phyloP scores from a whole-genome alignment of 35 echinoderm and acorn worm genomes.

The Heliocidaris erythrogramma region DNA sequence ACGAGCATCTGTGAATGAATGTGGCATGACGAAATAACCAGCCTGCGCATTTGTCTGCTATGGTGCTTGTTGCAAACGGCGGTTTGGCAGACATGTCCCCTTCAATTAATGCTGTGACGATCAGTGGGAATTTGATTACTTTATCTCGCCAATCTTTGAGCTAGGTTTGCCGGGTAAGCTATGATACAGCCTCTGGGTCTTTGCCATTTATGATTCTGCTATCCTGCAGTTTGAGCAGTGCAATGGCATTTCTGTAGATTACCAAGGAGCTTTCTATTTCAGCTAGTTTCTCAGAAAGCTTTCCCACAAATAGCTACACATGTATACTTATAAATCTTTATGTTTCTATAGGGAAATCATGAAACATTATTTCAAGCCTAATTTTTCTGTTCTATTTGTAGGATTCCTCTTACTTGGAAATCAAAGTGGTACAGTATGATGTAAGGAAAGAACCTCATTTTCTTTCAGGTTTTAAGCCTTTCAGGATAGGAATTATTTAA shows the following conservation, averaged over 20 bases:
- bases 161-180: neutral
- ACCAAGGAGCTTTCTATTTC: neutral
- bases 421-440: no score
- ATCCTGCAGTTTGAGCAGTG: neutral
- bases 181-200: neutral
- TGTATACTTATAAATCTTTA: neutral
- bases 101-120: conserved; percentile 4
- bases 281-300: neutral
- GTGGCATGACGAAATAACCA: neutral
- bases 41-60: neutral
- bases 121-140: neutral
- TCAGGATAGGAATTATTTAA: no score
- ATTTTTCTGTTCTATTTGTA: neutral
- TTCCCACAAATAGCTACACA: neutral
- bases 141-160: neutral
- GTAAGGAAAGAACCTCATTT: no score
- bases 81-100: neutral
- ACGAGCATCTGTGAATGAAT: neutral
- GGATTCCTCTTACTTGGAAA: neutral
- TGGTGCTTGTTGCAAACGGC: neutral
- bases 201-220: neutral
- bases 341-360: neutral
- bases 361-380: neutral
- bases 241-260: neutral
- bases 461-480: no score